Percentiles rank a stretch among this genome's conserved stretches.
Conservation (phyloP, 1,140 invertebrate species). For the Aphis craccivora region DNA sequence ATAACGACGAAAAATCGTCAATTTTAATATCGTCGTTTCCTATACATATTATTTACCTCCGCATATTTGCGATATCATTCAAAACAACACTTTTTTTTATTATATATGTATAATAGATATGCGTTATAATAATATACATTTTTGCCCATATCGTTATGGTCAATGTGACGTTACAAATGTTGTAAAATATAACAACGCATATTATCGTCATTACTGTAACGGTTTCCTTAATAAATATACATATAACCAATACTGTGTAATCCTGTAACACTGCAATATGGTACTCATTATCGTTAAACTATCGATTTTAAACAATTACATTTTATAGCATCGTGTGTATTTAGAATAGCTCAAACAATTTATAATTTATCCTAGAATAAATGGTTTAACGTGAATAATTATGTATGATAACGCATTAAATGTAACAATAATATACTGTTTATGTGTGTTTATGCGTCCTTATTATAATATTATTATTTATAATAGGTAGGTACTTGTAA, state of each 20-base stretch:
- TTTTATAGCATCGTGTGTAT: not conserved
- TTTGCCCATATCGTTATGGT: not conserved
- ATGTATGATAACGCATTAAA: not conserved
- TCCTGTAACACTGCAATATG: not conserved
- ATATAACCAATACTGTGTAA: not conserved
- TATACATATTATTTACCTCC: not conserved
- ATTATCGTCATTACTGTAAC: not conserved
- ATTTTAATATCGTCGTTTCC: slow-evolving; percentile 22
- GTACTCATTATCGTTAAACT: not conserved
- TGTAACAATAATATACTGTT: not conserved
- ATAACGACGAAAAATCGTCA: not conserved
- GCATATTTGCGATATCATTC: not conserved
- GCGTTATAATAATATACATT: not conserved
- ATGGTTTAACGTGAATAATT: not conserved
- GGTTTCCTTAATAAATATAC: not conserved
- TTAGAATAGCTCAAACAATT: not conserved
- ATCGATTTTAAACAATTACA: slow-evolving; percentile 6
- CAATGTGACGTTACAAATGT: not conserved
- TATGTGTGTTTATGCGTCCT: not conserved
- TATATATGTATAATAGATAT: not conserved
- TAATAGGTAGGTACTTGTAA: not conserved
- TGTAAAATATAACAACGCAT: not conserved
- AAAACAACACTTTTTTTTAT: slow-evolving; percentile 22
- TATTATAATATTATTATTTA: not conserved
- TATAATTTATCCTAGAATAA: not conserved